Conservation (phyloP, 2,888 invertebrate genomes). For the Octodonta nipae region DNA sequence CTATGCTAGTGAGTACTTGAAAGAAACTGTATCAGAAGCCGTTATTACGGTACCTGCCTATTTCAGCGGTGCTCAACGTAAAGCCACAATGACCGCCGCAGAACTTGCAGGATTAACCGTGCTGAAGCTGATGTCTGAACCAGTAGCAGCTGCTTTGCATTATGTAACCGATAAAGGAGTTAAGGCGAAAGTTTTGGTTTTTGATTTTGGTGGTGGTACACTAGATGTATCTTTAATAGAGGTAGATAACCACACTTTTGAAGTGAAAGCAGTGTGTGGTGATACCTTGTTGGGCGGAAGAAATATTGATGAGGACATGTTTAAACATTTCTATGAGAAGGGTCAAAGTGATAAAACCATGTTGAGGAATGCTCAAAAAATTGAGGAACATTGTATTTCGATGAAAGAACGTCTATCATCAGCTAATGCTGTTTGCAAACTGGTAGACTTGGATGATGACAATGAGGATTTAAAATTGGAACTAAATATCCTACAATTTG, state of each 20-base stretch:
- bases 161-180: constrained; percentile 11
- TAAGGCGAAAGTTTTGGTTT: constrained; percentile 13
- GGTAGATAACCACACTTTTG: constrained; percentile 9
- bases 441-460: too few species aligned
- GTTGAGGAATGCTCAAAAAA: too few species aligned
- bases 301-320: constrained; percentile 11
- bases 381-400: too few species aligned
- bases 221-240: constrained; percentile 19
- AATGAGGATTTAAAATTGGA: too few species aligned
- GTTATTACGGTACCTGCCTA: too few species aligned
- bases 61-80: constrained; percentile 13
- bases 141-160: constrained; percentile 18
- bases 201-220: constrained; percentile 21
- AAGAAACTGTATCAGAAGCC: constrained; percentile 11
- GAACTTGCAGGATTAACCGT: constrained; percentile 13
- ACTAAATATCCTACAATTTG: too few species aligned
- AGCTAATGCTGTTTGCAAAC: too few species aligned
- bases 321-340: constrained; percentile 11
- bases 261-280: constrained; percentile 11
- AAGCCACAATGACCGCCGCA: constrained; percentile 14
- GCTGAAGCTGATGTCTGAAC: constrained; percentile 16
- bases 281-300: constrained; percentile 13
- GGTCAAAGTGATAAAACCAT: too few species aligned
- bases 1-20: constrained; percentile 8
- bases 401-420: too few species aligned